Base-by-base conservation (phyloP, 2,888 invertebrate genomes). In the Trichacis sp. region DNA sequence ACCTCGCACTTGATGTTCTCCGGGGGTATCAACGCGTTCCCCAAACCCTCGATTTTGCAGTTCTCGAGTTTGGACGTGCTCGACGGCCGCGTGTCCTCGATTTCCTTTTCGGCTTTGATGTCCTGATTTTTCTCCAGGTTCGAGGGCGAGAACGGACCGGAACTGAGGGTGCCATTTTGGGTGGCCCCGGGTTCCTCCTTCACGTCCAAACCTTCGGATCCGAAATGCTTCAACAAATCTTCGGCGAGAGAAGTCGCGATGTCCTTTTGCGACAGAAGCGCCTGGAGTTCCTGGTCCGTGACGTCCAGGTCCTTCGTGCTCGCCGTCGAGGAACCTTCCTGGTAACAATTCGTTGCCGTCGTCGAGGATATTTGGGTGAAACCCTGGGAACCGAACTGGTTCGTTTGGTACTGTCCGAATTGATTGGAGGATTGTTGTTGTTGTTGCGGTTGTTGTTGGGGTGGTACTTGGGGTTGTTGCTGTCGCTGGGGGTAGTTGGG, bases 191-290 rank as follows among this genome's bases (percentile, higher is more conserved):
- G 73, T 58, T 79, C 84, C 1, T 85, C 85, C 54, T 86, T 86
- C 0, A 85, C 85, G 48, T 88, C 88, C 1, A 91, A 86, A 67
- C 90, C 90, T 11, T 92, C 89, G 15, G 92, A 92, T 9, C 91
- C 91, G 77, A 96, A 93, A 76, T 95, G 93, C 83, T 95, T 93
- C 54, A 96, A 86, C 60, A 96, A 86, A 85, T 96, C 95, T 84
- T 96, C 96, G 42, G 95, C 94, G 67, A 95, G 87, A 36, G 93
- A 92, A 61, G 94, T 92, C 0, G 91, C 89, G 49, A 91, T 87
- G 77, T 92, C 92, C 73, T 91, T 92, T 71, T 92, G 90, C 1
- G 91, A 90, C n/a, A 93, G 84, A 38, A 93, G 84, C 64, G 91
- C 91, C 72, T 91, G 90, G 33, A 93, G 83, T 73, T 93, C 92